Evolutionary conservation across 2,113 vertebrate species (phyloP), one percentile per base, ranked within the genome.

Genomic region (Catharus minimus): DNA sequence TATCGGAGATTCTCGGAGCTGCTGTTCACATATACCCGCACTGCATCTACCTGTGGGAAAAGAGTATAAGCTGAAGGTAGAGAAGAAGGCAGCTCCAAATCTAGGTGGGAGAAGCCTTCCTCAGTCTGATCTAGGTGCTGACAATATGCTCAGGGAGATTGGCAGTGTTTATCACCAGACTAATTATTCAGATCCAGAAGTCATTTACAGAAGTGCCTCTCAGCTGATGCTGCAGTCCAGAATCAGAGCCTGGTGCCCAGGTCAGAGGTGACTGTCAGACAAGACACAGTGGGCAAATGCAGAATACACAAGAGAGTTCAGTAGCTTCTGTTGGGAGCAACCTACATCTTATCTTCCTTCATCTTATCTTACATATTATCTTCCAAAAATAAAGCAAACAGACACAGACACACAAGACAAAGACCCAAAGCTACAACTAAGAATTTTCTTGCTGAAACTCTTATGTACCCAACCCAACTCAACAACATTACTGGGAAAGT

Each of bases 1-100:
- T 97, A 98, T 13, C 93, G 92, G 7, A 98, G 95, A 85, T 98
- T 97, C 89, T 98, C 97, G 0, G 97, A 97, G 65, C 97, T 97
- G 61, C 97, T 98, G 80, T 96, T 97, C 71, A 98, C 98, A 0
- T 97, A 97, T 4, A 98, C 98, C 5, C 98, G 88, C 39, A 98
- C 94, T 0, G 98, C 98, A 9, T 95, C 97, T 28, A 97, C 98
- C 98, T 98, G 83, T 11, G 58, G 27, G 15, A 15, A 68, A 52
- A 66, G 5, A 64, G 15, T 7, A 5, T 19, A 24, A 88, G 52
- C 14, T 3, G 1, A 88, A 47, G 22, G 13, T 1, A 38, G 44
- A 82, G 16, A 86, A 28, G 11, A 50, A 57, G n/a, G 75, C n/a
- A 19, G 57, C 27, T 64, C 27, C 77, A 88, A 46, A 33, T 21